phyloP scores from a whole-genome alignment of 2,113 vertebrate genomes.

The Ia io region DNA sequence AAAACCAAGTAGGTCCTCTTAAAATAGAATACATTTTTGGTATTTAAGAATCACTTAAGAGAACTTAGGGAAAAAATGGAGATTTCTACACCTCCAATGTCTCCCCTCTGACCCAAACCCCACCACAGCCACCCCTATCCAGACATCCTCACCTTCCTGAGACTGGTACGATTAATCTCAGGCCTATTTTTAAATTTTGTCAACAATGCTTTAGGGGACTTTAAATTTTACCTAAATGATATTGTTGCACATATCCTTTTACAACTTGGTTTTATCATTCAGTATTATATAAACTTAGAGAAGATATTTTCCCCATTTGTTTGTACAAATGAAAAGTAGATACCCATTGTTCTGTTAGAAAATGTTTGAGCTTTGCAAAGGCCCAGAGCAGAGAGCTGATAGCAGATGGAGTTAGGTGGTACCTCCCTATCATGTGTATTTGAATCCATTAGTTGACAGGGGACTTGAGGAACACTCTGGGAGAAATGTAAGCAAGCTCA shows the following conservation, averaged over 20 bases:
- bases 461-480: background rate
- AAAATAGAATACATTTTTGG: background rate
- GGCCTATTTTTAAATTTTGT: background rate
- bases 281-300: background rate
- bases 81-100: background rate
- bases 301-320: background rate
- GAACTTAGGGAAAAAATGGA: background rate
- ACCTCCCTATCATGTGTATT: background rate
- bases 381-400: background rate
- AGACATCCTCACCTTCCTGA: background rate
- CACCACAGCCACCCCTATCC: background rate
- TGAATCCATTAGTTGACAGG: background rate
- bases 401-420: background rate
- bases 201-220: too few relatives aligned
- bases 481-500: background rate
- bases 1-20: background rate
- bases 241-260: background rate
- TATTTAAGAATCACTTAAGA: background rate
- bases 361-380: background rate
- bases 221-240: slow-evolving; percentile 17
- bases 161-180: background rate
- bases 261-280: background rate
- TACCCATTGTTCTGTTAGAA: background rate
- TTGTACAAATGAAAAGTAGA: background rate
- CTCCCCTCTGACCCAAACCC: accelerated